Evolutionary conservation across 1,140 invertebrate species (phyloP).

Genomic region (Cylas formicarius): DNA sequence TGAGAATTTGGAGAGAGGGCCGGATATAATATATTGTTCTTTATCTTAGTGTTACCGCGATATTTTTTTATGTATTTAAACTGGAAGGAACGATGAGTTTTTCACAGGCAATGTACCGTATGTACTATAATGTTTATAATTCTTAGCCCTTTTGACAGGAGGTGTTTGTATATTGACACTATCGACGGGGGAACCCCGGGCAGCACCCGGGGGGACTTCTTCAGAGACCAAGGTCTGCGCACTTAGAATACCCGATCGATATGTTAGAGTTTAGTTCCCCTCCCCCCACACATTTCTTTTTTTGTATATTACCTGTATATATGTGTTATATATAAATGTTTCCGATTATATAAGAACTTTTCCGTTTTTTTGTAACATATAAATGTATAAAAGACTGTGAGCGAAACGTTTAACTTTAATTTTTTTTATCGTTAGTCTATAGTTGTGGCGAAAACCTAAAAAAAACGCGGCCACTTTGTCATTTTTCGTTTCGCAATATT

Average conservation of each 20-base stretch:
- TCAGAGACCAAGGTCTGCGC: too few relatives aligned
- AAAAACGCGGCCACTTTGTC: background rate
- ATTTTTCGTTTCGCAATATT: too few relatives aligned
- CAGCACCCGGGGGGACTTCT: too few relatives aligned
- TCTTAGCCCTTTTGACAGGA: too few relatives aligned
- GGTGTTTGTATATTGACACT: too few relatives aligned
- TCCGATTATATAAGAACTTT: conserved; percentile 20
- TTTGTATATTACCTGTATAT: conserved; percentile 36
- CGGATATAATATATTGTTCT: too few relatives aligned
- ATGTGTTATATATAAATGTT: conserved; percentile 34
- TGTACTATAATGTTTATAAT: conserved; percentile 32
- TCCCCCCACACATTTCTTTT: conserved; percentile 25
- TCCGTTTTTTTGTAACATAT: conserved; percentile 28
- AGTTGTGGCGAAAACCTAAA: conserved; percentile 4
- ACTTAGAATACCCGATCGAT: too few relatives aligned
- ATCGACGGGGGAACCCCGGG: too few relatives aligned
- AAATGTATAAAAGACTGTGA: conserved; percentile 31
- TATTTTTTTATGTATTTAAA: conserved; percentile 25
- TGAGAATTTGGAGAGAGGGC: background rate
- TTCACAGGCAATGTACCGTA: conserved; percentile 24
- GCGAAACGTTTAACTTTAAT: conserved; percentile 16
- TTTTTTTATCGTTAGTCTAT: conserved; percentile 4
- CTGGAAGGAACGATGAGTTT: conserved; percentile 20
- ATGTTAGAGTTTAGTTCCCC: too few relatives aligned
- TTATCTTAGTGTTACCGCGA: conserved; percentile 15